Percentiles rank a stretch among this genome's conserved stretches.
Evolutionary conservation across 2,888 invertebrate genomes (phyloP).

Genomic region (Diachrysia chrysitis): DNA sequence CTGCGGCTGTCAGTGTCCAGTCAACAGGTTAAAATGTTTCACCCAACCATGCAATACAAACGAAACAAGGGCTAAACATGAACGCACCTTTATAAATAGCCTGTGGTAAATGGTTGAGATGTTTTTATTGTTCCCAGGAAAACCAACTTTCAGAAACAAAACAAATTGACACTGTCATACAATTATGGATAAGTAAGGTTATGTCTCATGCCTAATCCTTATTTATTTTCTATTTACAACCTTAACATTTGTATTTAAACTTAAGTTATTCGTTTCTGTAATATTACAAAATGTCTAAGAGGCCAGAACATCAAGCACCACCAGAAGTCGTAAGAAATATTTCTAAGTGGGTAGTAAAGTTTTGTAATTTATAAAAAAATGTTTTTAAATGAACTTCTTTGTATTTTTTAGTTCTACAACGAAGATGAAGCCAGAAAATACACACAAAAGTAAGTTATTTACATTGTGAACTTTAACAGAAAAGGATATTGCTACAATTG

Average conservation of each 20-base stretch:
- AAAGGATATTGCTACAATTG: no score
- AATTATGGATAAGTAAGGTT: constrained; percentile 42
- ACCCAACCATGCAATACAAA: no score
- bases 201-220: constrained; percentile 58
- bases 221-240: neutral
- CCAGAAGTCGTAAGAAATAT: constrained; percentile 95
- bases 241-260: neutral
- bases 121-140: neutral
- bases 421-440: constrained; percentile 98
- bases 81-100: neutral
- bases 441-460: constrained; percentile 94
- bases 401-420: constrained; percentile 94
- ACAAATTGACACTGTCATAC: no score
- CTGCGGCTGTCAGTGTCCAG: no score
- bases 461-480: neutral
- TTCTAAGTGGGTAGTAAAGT: no score
- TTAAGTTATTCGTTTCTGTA: neutral
- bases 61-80: neutral
- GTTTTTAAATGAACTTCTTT: no score
- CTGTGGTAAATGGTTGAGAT: constrained; percentile 2
- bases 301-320: constrained; percentile 97
- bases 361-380: no score
- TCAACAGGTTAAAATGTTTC: no score
- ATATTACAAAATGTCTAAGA: constrained; percentile 92
- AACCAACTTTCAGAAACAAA: neutral